Conservation (phyloP, 2,888 invertebrate species). For the Synergus laeviventris region DNA sequence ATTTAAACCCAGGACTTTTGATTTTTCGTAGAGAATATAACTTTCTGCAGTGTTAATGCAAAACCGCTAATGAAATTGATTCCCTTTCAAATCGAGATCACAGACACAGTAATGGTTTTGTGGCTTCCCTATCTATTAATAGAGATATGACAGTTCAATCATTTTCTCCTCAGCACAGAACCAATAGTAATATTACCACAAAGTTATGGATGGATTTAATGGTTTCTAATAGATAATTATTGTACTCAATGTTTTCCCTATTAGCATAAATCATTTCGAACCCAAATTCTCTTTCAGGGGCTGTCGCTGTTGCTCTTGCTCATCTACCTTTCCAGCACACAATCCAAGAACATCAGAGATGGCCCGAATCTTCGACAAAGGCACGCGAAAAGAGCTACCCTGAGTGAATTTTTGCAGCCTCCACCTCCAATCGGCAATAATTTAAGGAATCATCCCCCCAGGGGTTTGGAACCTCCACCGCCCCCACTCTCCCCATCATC, state of each 20-base stretch:
- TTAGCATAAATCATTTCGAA: background rate
- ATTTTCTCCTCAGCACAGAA: no score
- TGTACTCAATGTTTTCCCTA: background rate
- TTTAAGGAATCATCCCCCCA: constrained; percentile 38
- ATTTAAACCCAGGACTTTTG: background rate
- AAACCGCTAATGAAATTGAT: no score
- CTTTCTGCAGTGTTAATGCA: no score
- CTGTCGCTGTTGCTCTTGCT: constrained; percentile 60
- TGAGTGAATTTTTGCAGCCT: constrained; percentile 68
- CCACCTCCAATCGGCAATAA: constrained; percentile 59
- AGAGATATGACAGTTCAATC: no score
- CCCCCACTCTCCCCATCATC: constrained; percentile 43
- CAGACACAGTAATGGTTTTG: no score
- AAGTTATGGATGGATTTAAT: background rate
- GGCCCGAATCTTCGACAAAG: constrained; percentile 57
- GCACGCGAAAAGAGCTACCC: constrained; percentile 59
- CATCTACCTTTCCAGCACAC: constrained; percentile 51
- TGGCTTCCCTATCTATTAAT: no score
- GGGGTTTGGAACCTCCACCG: constrained; percentile 53
- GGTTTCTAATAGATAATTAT: background rate
- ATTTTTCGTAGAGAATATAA: no score
- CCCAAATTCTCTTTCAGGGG: constrained; percentile 51
- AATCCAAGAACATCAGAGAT: constrained; percentile 55
- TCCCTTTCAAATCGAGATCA: no score
- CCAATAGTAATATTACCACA: background rate